phyloP scores from a whole-genome alignment of 2,797 vertebrate genomes.

The Aphelocoma californica region DNA sequence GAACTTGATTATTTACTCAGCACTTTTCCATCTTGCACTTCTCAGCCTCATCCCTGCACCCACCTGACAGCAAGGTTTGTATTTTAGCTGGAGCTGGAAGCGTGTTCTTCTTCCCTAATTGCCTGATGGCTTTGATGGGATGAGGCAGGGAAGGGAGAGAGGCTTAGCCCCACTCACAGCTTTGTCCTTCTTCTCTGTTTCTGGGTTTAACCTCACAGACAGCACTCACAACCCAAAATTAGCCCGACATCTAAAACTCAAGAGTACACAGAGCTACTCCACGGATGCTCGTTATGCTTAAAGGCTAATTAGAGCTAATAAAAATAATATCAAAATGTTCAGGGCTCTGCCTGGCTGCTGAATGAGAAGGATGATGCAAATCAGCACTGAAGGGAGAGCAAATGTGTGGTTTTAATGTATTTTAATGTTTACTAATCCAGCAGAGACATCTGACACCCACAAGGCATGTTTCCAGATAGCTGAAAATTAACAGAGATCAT shows the following conservation, averaged over 20 bases:
- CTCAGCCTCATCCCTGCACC: neutral
- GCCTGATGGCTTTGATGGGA: constrained; percentile 6
- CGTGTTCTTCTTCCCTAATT: neutral
- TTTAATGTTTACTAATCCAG: neutral
- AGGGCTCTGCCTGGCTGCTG: neutral
- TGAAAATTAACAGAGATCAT: neutral
- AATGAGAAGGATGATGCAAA: neutral
- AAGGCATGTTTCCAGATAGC: neutral
- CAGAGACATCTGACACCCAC: neutral
- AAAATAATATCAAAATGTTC: neutral
- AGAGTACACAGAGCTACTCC: neutral
- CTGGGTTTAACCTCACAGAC: neutral
- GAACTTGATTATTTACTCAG: neutral
- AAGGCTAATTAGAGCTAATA: neutral
- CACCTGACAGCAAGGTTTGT: neutral
- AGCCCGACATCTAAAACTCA: neutral
- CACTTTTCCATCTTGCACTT: neutral
- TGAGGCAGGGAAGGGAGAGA: neutral
- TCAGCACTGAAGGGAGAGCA: neutral
- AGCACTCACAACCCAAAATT: neutral
- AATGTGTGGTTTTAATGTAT: neutral
- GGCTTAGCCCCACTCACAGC: neutral
- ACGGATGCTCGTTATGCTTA: neutral
- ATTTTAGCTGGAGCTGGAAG: neutral
- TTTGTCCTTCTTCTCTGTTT: neutral